phyloP scores from a whole-genome alignment of 2,888 invertebrate species.

The Cybosia mesomella region DNA sequence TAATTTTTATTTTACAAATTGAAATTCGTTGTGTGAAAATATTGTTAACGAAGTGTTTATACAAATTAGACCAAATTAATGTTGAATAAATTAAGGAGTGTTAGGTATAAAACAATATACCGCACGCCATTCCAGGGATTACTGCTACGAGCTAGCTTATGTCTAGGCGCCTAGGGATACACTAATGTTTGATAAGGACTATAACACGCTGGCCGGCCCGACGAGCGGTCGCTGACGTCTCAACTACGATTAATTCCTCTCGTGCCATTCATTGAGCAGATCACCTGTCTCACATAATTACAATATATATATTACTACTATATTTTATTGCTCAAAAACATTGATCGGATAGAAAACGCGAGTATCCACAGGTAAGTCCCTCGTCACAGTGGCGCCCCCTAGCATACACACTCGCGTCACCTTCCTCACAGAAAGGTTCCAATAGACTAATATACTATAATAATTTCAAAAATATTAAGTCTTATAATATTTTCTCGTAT shows the following conservation, averaged over 20 bases:
- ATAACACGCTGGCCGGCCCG: conserved; percentile 43
- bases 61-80: neutral
- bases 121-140: conserved; percentile 50
- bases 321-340: conserved; percentile 67
- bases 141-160: conserved; percentile 74
- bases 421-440: conserved; percentile 60
- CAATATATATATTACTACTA: conserved; percentile 60
- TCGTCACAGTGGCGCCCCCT: conserved; percentile 6
- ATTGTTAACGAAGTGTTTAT: neutral
- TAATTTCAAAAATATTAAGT: conserved; percentile 81
- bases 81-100: neutral
- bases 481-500: conserved; percentile 68
- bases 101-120: conserved; percentile 30
- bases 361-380: neutral
- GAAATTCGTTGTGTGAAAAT: conserved; percentile 24
- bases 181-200: conserved; percentile 70
- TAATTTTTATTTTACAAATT: conserved; percentile 10
- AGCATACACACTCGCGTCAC: conserved; percentile 22
- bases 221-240: conserved; percentile 53
- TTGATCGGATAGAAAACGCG: conserved; percentile 47
- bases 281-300: conserved; percentile 67
- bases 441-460: conserved; percentile 64
- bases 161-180: conserved; percentile 72
- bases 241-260: conserved; percentile 82
- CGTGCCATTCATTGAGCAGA: conserved; percentile 81